Base-by-base conservation (phyloP, 2,797 vertebrate genomes). In the Pachyuromys duprasi region DNA sequence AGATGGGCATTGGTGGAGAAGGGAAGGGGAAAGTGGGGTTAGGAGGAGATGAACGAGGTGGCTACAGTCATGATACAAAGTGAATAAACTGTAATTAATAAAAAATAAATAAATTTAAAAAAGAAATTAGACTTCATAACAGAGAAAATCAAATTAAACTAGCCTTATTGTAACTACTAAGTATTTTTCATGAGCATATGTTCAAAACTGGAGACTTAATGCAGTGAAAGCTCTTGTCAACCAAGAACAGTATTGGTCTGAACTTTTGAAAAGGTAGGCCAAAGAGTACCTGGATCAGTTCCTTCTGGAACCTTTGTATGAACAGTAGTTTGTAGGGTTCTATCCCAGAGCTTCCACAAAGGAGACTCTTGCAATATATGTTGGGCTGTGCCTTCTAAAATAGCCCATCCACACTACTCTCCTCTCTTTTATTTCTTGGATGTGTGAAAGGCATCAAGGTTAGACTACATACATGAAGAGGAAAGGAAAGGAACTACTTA, bases 141-240 rank as follows among this genome's bases (percentile, higher is more conserved):
- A 49, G 31, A 60, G 55, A 72, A 90, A 90, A 87, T 89, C 2
- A 93, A 97, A 87, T 83, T 91, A 80, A 83, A 81, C 24, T 90
- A 60, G 72, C 9, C 5, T 90, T 63, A 57, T 6, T 12, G 57
- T 88, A 95, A 88, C 26, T 88, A 90, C 12, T 63, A 92, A 55
- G 36, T 78, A 72, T n/a, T 94, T 96, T 39, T 93, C 69, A 83
- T 57, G 89, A 81, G 72, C 31, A n/a, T 79, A 86, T 84, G 49
- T 83, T 95, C 65, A 79, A 82, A 94, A 89, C 49, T 22, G 17
- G 42, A 53, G 57, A n/a, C 88, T 82, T 18, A 75, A 74, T 78
- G 60, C 55, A 89, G 83, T 49, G 84, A 26, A 13, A 36, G 69
- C 88, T 78, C 1, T 60, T 80, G 60, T 88, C 67, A 86, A 36